Evolutionary conservation across 2,797 vertebrate genomes (phyloP), one percentile per base, ranked within the genome.

Genomic region (Hypotaenidia philippensis): DNA sequence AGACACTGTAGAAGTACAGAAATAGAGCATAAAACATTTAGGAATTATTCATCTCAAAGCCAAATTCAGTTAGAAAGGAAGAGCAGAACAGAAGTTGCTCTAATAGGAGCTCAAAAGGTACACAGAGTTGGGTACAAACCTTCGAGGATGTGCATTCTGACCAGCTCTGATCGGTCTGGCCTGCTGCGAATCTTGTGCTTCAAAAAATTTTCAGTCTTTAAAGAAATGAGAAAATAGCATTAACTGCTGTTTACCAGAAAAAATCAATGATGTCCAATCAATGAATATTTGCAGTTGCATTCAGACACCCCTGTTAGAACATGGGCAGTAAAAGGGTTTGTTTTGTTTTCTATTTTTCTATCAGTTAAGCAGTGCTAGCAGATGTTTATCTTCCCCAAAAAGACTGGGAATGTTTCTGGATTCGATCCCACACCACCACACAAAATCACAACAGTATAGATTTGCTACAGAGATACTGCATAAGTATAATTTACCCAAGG

Each of bases 81-180:
- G 41, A 21, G 53, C 12, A 3, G 14, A 50, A 7, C 4, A 16
- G 15, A 65, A 40, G 36, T 8, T 64, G 32, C 38, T n/a, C 27
- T 22, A 55, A 2, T 7, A 49, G 79, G 29, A 66, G 75, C 49
- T 47, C 4, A 1, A 14, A 10, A 25, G 26, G 26, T 18, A 50
- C 16, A 13, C 31, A 6, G 7, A 34, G 55, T 36, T 47, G 40
- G 45, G 79, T 29, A 36, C 83, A 70, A 98, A 99, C 99, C 99
- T 98, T 99, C 98, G 10, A 99, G 98, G 96, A 99, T 99, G 96
- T 99, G 99, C 99, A 99, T 99, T 81, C 99, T 99, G 94, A 99
- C 99, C 93, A 99, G 97, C 95, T 99, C 99, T 5, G 99, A 98
- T 45, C 99, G 99, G 61, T 99, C 98, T 1, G 99, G 99, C 91